Evolutionary conservation across 2,797 vertebrate genomes (phyloP), one percentile per base, ranked within the genome.

Genomic region (Spinibarbus caldwelli): DNA sequence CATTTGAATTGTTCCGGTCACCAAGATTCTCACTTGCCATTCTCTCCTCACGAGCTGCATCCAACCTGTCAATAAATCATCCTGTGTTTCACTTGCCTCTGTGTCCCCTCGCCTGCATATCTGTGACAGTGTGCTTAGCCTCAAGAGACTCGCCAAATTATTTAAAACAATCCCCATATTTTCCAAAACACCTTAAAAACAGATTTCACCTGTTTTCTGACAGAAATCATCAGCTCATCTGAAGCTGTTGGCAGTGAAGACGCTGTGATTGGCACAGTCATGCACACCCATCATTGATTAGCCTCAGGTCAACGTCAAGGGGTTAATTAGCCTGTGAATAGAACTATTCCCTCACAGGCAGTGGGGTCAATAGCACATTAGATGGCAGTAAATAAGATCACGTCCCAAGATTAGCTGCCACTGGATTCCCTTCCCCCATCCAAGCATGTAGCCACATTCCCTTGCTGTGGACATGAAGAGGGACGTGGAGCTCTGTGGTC

Each of bases 291-390:
- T 81, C 91, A 90, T 88, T 90, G 90, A 95, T 93, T 94, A 93
- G 84, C 89, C 89, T 90, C 87, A 86, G 68, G 91, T 75, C 26
- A 84, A 86, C 87, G 86, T 85, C 88, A 91, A 31, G 9, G 84
- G 93, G 92, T 94, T 95, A 94, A 94, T 95, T 92, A 93, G 88
- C 88, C 90, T 90, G 89, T 88, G 87, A 88, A 91, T 87, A 86
- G 68, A 87, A 87, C 72, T 89, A 64, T 91, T 90, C 88, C 87
- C 87, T 86, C 47, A 57, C 83, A 86, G 89, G 92, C 89, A 89
- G 41, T 84, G 86, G 26, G 79, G 87, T 59, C 87, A 90, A 92
- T 84, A 77, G 81, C 82, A 87, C 87, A 80, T 86, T 41, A 86
- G 70, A 89, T 78, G 85, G 84, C 78, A 79, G 83, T 87, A 88